A percentile compares a stretch with the other conserved stretches of the same genome.
Evolutionary conservation across 2,113 vertebrate species (phyloP).

Genomic region (Psittacula cyanocephala): DNA sequence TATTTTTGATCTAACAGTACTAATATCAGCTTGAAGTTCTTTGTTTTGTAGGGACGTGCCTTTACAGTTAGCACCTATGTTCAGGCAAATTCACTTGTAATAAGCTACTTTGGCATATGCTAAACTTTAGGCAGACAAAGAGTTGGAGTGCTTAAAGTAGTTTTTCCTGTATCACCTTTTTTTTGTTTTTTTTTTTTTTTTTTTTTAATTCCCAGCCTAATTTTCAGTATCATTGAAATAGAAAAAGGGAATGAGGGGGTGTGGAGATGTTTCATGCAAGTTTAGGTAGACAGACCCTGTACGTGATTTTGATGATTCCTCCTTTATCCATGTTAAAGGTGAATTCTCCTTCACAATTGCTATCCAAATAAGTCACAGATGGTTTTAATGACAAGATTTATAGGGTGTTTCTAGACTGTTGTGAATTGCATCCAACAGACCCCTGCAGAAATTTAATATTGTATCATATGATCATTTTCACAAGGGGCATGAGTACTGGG

Average conservation of each 20-base stretch:
- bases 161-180: not conserved
- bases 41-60: not conserved
- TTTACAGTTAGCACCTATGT: not conserved
- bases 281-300: not conserved
- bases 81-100: not conserved
- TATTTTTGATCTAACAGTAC: not conserved
- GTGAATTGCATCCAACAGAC: conserved; percentile 22
- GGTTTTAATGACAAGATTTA: conserved; percentile 57
- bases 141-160: not conserved
- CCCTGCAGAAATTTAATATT: conserved; percentile 5
- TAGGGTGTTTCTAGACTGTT: conserved; percentile 12
- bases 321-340: conserved; percentile 24
- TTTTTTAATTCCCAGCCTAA: accelerated
- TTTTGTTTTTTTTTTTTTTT: not conserved
- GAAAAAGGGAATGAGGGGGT: not conserved
- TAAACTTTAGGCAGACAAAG: not conserved
- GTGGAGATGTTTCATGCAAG: not conserved
- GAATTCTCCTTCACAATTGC: conserved; percentile 27
- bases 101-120: not conserved
- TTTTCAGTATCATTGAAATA: not conserved
- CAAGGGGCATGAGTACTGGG: not conserved
- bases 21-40: not conserved
- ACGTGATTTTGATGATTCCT: not conserved
- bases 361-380: conserved; percentile 26
- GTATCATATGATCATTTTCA: conserved; percentile 19